Base-by-base conservation (phyloP, 2,797 vertebrate species). In the Ceryle rudis region DNA sequence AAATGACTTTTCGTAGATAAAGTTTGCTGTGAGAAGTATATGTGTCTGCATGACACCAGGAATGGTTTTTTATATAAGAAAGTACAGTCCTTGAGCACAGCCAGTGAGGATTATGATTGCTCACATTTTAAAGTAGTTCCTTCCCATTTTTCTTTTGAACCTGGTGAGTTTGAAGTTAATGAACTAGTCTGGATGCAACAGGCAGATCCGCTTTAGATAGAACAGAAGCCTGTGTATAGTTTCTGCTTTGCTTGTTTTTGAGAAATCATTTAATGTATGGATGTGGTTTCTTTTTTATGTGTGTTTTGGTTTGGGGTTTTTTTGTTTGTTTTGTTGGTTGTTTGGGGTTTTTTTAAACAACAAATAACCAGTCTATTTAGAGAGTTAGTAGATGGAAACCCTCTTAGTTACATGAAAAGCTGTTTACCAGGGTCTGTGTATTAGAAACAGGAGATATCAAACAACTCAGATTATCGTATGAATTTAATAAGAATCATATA, bases 121-220 rank as follows among this genome's bases (percentile, higher is more conserved):
- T 65, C 13, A 72, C 0, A 0, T 54, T 71, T 89, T 66, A 71
- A 23, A 58, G 22, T 23, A 11, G 1, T 17, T 71, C 6, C 29
- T 71, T 81, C 25, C 25, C 7, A 44, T 19, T 8, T 10, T 72
- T 42, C 33, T 19, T 81, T 80, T 37, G 71, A 74, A 28, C 17
- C 2, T 37, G 0, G 0, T 28, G 25, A 82, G 9, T 85, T 81
- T 84, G 54, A 64, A 80, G 13, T 18, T 74, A 65, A 65, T 44
- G 31, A 90, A 18, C 51, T 90, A 73, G 35, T 25, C 49, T 55
- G 29, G 65, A 41, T 55, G 28, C 67, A 70, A 37, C 39, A 66
- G 57, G 11, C 6, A 62, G 31, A 44, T 44, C 35, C 75, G 18
- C 33, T 60, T 84, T 73, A 70, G 49, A 7, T 9, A 35, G 41